Evolutionary conservation across 2,113 vertebrate species (phyloP), one percentile per base, ranked within the genome.

Genomic region (Myiopsitta monachus): DNA sequence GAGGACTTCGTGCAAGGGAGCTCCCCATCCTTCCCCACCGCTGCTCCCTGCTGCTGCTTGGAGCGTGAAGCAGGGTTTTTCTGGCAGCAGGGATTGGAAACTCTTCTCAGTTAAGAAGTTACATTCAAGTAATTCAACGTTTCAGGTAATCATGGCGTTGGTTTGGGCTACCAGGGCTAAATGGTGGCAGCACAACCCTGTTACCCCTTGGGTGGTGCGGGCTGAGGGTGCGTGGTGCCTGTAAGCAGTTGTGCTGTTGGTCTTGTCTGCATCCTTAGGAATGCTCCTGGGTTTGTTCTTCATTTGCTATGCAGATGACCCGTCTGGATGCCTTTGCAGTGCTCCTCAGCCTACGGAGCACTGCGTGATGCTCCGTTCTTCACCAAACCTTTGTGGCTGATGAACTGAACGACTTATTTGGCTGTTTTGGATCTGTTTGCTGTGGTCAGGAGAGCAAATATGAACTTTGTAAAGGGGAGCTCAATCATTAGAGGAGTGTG

Each of bases 381-480:
- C 31, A 51, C 30, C 6, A 44, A 85, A 19, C 54, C 3, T 18
- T 1, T 1, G 3, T 51, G 62, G 18, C 49, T 70, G 82, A 26
- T 47, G 30, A 55, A 7, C 83, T 81, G 18, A 38, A 3, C 13
- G 8, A 49, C n/a, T 61, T 46, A 10, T 44, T 83, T 93, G 87
- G 46, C 38, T 33, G 2, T 0, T 75, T 75, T 18, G 55, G 55
- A 55, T 81, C 44, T 96, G 88, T 94, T 96, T 92, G 92, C 88
- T n/a, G 24, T 9, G 69, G 9, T 69, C 23, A 19, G 73, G 55
- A 81, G 38, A 57, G 83, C 90, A 95, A 96, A 96, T 80, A 73
- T 82, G 92, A 93, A 93, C 96, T 95, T 97, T 92, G 93, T 72
- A 26, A 86, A 44, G 89, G 83, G 84, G 28, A 79, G 67, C 46